Evolutionary conservation across 1,140 invertebrate genomes (phyloP).

Genomic region (Anastrepha ludens): DNA sequence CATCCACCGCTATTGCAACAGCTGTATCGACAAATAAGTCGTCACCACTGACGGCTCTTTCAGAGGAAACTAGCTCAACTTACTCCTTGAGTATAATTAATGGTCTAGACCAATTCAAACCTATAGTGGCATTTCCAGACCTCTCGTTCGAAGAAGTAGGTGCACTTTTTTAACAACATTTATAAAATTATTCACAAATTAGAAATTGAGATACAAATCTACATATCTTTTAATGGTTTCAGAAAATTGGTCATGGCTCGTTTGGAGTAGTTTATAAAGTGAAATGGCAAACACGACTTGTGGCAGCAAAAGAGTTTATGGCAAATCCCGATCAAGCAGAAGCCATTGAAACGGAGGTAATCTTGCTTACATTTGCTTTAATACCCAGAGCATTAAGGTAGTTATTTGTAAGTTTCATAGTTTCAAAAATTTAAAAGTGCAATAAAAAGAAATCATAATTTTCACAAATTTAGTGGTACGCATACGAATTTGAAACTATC

Average conservation of each 20-base stretch:
- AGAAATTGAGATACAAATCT: not conserved
- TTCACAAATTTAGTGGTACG: too few relatives aligned
- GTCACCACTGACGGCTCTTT: not conserved
- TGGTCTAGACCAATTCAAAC: conserved; percentile 38
- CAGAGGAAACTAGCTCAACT: not conserved
- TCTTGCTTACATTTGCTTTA: not conserved
- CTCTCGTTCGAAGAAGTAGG: conserved; percentile 33
- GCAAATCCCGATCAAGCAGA: conserved; percentile 87
- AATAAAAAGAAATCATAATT: too few relatives aligned
- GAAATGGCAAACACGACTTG: conserved; percentile 87
- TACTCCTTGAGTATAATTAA: not conserved
- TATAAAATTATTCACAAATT: not conserved
- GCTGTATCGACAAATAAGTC: not conserved
- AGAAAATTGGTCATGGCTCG: conserved; percentile 96
- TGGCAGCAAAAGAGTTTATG: conserved; percentile 95
- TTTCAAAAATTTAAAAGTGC: too few relatives aligned
- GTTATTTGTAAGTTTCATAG: too few relatives aligned
- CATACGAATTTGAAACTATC: too few relatives aligned
- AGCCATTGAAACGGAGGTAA: conserved; percentile 86
- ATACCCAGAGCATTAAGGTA: not conserved
- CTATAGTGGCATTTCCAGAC: conserved; percentile 39
- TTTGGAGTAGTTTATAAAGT: conserved; percentile 96
- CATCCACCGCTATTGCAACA: not conserved
- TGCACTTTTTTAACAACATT: not conserved
- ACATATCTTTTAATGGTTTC: conserved; percentile 54